Percentiles rank a stretch among this genome's conserved stretches.
These are phyloP conservation scores for Lutraria lutraria DNA, from an alignment of 2,888 invertebrate species.

Conservation along the genomic window DNA sequence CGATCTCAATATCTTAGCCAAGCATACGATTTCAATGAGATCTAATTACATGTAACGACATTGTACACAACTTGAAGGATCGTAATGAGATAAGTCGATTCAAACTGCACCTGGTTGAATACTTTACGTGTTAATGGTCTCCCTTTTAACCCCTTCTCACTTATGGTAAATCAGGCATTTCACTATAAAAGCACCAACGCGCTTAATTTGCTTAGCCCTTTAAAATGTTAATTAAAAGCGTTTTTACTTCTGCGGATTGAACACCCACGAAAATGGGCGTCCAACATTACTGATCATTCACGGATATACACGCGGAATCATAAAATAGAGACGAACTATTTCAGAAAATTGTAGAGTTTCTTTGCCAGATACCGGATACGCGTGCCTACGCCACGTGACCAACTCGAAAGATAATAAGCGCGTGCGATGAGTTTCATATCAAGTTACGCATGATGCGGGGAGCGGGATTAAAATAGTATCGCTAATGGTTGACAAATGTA, in stretches of 20 bases:
- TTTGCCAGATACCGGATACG: constrained; percentile 31
- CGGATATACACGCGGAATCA: not conserved
- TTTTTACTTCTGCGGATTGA: not conserved
- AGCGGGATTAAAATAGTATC: constrained; percentile 67
- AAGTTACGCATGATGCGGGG: constrained; percentile 62
- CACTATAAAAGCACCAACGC: not conserved
- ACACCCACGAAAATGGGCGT: constrained; percentile 4
- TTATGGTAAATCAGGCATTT: not conserved
- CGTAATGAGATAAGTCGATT: not conserved
- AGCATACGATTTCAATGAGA: not conserved
- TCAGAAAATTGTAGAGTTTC: constrained; percentile 17
- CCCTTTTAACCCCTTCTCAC: not conserved
- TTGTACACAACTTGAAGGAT: not conserved
- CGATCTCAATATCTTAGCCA: not conserved
- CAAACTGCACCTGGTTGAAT: not conserved
- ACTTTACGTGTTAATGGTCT: not conserved
- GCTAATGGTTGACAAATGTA: constrained; percentile 67
- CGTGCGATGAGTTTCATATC: constrained; percentile 51
- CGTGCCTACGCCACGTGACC: constrained; percentile 61
- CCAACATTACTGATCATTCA: not conserved
- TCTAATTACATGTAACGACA: not conserved
- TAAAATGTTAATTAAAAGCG: constrained; percentile 22
- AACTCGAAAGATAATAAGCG: constrained; percentile 53
- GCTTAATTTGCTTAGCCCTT: not conserved
- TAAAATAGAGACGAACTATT: constrained; percentile 6